Evolutionary conservation across 2,113 vertebrate species (phyloP).

Genomic region (Sinocyclocheilus rhinocerous): DNA sequence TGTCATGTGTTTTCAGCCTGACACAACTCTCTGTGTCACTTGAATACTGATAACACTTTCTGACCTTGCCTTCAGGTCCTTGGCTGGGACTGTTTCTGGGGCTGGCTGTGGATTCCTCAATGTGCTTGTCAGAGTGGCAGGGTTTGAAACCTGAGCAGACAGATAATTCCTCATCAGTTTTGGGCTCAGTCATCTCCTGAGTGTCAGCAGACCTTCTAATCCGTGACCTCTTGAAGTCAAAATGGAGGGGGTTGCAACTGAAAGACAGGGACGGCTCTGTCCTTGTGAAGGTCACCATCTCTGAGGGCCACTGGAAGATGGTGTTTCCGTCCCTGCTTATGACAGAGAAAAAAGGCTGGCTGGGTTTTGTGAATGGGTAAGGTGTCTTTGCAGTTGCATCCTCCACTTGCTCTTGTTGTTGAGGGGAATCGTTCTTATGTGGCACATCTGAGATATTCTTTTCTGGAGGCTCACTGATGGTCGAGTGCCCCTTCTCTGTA

Average conservation of each 20-base stretch:
- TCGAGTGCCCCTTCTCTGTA: constrained; percentile 13
- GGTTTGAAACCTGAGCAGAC: constrained; percentile 60
- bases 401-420: constrained; percentile 29
- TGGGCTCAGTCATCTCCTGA: constrained; percentile 65
- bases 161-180: constrained; percentile 66
- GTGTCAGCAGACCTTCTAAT: constrained; percentile 62
- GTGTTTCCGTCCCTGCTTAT: constrained; percentile 80
- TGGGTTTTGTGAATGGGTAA: constrained; percentile 65
- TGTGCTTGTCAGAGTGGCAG: constrained; percentile 48
- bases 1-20: constrained; percentile 47
- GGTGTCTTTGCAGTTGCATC: constrained; percentile 27
- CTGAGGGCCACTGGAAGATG: constrained; percentile 88
- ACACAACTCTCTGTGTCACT: constrained; percentile 30
- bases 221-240: constrained; percentile 83
- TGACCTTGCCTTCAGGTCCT: constrained; percentile 42
- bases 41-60: constrained; percentile 43
- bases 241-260: constrained; percentile 88
- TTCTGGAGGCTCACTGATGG: not conserved
- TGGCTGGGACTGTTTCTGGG: constrained; percentile 35
- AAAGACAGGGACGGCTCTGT: constrained; percentile 83
- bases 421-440: constrained; percentile 10
- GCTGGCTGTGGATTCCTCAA: constrained; percentile 34
- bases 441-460: constrained; percentile 9
- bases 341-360: constrained; percentile 81
- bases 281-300: constrained; percentile 84